Percentiles rank a stretch among this genome's conserved stretches.
Evolutionary conservation across 2,888 invertebrate species (phyloP).

Genomic region (Papilio elwesi): DNA sequence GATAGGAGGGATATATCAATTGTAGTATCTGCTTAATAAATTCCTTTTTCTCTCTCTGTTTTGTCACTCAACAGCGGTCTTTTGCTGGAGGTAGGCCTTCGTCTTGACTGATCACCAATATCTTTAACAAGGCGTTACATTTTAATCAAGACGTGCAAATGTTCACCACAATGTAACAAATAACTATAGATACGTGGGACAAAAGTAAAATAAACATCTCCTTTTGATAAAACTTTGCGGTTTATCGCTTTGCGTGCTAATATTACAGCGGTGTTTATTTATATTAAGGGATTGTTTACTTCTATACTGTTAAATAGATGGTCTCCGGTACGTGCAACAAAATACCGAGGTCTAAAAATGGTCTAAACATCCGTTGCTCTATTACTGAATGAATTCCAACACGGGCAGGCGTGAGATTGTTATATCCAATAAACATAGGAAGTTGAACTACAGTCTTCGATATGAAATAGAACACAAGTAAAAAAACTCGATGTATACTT

Average conservation of each 20-base stretch:
- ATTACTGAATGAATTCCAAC: slow-evolving; percentile 16
- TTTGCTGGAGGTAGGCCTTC: too few species aligned
- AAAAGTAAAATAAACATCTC: neutral
- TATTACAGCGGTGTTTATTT: slow-evolving; percentile 1
- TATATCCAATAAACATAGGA: too few species aligned
- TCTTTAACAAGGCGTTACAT: too few species aligned
- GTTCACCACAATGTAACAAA: neutral
- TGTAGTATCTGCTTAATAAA: too few species aligned
- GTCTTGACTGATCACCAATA: too few species aligned
- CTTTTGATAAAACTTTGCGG: slow-evolving; percentile 10
- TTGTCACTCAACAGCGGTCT: too few species aligned
- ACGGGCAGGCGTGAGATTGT: slow-evolving; percentile 5
- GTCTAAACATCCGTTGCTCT: slow-evolving; percentile 32
- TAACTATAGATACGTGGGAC: neutral
- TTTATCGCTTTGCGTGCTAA: neutral
- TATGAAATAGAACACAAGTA: too few species aligned
- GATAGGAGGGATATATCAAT: too few species aligned
- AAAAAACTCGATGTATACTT: too few species aligned
- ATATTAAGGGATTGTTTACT: slow-evolving; percentile 16
- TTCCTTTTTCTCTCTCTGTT: too few species aligned
- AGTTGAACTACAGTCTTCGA: too few species aligned
- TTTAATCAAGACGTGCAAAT: too few species aligned
- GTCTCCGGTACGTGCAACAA: slow-evolving; percentile 27
- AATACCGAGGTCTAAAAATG: slow-evolving; percentile 24
- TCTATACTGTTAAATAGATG: slow-evolving; percentile 10